Conservation (phyloP, 2,888 invertebrate species). For the Doris montereyensis region DNA sequence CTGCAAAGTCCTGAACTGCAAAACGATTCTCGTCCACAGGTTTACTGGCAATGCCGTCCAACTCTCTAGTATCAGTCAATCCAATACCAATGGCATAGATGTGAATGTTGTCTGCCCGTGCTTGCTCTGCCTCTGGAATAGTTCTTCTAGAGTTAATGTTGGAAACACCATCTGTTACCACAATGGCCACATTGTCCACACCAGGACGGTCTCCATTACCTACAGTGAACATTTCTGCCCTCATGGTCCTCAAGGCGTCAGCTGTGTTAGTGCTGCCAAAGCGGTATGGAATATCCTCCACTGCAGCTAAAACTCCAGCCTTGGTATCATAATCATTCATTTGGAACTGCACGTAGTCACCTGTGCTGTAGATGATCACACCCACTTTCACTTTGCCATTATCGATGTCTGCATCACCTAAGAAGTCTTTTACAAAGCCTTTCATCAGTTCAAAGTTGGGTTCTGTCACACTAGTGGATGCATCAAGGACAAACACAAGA, state of each 20-base stretch:
- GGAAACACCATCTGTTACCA: conserved; percentile 68
- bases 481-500: conserved; percentile 62
- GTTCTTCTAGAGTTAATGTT: conserved; percentile 63
- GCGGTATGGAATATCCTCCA: conserved; percentile 51
- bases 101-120: conserved; percentile 51
- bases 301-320: conserved; percentile 52
- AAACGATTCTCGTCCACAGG: conserved; percentile 55
- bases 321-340: conserved; percentile 52
- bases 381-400: conserved; percentile 60
- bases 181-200: conserved; percentile 59
- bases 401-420: conserved; percentile 55
- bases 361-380: conserved; percentile 59
- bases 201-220: conserved; percentile 58
- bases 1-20: conserved; percentile 56
- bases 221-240: conserved; percentile 56
- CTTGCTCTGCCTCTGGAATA: conserved; percentile 55
- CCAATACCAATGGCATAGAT: conserved; percentile 61
- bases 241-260: conserved; percentile 56
- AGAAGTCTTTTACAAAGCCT: conserved; percentile 52
- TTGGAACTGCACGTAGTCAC: conserved; percentile 55
- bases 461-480: conserved; percentile 62
- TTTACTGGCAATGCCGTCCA: conserved; percentile 60
- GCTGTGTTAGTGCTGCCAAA: conserved; percentile 68
- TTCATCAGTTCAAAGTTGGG: conserved; percentile 56
- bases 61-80: conserved; percentile 57